Evolutionary conservation across 1,140 invertebrate genomes (phyloP), one percentile per base, ranked within the genome.

Genomic region (Liolophura sinensis): DNA sequence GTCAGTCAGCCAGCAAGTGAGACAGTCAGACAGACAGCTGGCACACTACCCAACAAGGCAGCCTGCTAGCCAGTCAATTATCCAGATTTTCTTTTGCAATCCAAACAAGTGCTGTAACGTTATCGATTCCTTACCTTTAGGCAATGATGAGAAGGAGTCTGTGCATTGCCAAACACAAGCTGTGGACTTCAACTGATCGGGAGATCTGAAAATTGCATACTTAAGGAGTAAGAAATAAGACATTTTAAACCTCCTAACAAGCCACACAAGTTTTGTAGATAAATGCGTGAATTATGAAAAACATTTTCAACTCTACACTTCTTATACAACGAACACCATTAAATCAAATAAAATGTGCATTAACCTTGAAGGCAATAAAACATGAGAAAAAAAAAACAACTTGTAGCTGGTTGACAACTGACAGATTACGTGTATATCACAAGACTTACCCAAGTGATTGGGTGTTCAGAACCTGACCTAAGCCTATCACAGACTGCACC

Each of bases 161-260:
- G 71, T 67, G 25, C 67, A 70, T 55, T 78, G 66, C 77, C 77
- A 78, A 1, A 78, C 77, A 24, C 64, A 61, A 1, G 75, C 77
- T 59, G 75, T 77, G n/a, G 66, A 65, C 20, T 78, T 71, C n/a
- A 73, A 62, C 63, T 70, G 71, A 56, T 72, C 74, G 54, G 69
- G 52, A 24, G 63, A 68, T 14, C 72, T 73, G 54, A 16, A 69
- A 69, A 48, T 15, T 58, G 4, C 65, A n/a, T 47, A 22, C 20
- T 62, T 25, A n/a, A 62, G 11, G 22, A n/a, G 58, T 24, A 18
- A 15, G 18, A 49, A 22, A 20, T 22, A 6, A 27, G 6, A 16
- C 15, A 64, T 18, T 20, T 15, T 57, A 22, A 49, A 65, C 3
- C n/a, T 40, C 3, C 9, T 9, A 40, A 40, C 31, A 40, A 5